phyloP scores from a whole-genome alignment of 2,113 vertebrate genomes.

The Cynoglossus semilaevis region DNA sequence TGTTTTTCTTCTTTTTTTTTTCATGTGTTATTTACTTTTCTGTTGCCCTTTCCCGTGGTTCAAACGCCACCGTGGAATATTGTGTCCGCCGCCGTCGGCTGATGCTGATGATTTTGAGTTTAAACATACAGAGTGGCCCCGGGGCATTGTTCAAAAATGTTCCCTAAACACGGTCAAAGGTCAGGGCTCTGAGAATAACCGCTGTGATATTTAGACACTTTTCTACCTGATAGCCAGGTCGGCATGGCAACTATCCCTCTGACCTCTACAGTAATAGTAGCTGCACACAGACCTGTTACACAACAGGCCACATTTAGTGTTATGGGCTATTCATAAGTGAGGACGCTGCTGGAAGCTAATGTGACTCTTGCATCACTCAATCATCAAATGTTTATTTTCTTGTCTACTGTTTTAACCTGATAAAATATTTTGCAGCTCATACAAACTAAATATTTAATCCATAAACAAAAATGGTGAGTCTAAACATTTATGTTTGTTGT shows the following conservation, averaged over 20 bases:
- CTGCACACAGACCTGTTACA: constrained; percentile 34
- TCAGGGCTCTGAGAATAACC: constrained; percentile 63
- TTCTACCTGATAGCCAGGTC: constrained; percentile 27
- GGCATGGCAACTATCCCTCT: constrained; percentile 38
- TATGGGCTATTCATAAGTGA: constrained; percentile 20
- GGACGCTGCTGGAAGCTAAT: constrained; percentile 11
- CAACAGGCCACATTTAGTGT: constrained; percentile 29
- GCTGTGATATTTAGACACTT: constrained; percentile 64
- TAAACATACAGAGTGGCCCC: constrained; percentile 24
- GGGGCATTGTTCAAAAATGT: constrained; percentile 64
- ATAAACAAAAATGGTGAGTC: too few relatives aligned
- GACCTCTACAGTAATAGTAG: constrained; percentile 46
- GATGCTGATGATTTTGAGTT: constrained; percentile 5
- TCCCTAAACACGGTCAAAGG: constrained; percentile 65
- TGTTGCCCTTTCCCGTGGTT: not conserved
- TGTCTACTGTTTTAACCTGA: too few relatives aligned
- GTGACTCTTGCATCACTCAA: not conserved
- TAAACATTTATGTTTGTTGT: too few relatives aligned
- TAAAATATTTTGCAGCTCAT: too few relatives aligned
- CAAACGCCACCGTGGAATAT: constrained; percentile 7
- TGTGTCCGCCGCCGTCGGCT: constrained; percentile 8
- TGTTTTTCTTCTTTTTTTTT: too few relatives aligned
- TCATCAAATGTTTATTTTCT: not conserved
- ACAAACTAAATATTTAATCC: too few relatives aligned
- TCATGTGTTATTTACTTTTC: too few relatives aligned